These are phyloP conservation scores for Coturnix japonica DNA, from an alignment of 2,113 vertebrate genomes.

Conservation along the genomic window DNA sequence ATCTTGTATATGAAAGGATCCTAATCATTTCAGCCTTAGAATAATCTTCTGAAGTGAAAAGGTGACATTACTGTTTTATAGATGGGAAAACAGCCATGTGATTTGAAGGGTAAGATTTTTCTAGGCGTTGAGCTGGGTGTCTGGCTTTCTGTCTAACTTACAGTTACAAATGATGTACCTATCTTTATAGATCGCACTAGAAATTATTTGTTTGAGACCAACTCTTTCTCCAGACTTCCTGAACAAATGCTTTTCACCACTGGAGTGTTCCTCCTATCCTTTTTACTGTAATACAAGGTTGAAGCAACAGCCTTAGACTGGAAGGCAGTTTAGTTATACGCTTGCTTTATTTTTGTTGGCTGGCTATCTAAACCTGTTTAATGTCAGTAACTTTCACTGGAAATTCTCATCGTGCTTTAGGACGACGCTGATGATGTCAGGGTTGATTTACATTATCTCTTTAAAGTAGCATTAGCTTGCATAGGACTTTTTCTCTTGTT, in stretches of 20 bases:
- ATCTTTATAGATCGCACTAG: slow-evolving; percentile 6
- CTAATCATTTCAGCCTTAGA: slow-evolving; percentile 24
- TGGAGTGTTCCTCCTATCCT: neutral
- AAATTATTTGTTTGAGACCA: slow-evolving; percentile 37
- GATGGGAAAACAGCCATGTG: neutral
- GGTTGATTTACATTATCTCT: slow-evolving; percentile 60
- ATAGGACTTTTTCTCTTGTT: slow-evolving; percentile 15
- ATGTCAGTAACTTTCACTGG: slow-evolving; percentile 45
- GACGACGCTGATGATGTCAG: slow-evolving; percentile 44
- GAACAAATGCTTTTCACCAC: slow-evolving; percentile 42
- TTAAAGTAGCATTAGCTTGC: slow-evolving; percentile 50
- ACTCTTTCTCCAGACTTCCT: slow-evolving; percentile 30
- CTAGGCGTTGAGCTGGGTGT: neutral
- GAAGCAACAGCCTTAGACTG: slow-evolving; percentile 44
- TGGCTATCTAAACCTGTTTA: slow-evolving; percentile 16
- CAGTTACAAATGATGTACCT: neutral
- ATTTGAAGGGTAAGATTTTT: slow-evolving; percentile 5
- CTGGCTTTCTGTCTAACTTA: slow-evolving; percentile 8
- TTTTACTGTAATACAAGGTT: neutral
- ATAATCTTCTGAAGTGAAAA: slow-evolving; percentile 3
- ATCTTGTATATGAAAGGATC: neutral
- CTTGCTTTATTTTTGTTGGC: slow-evolving; percentile 59
- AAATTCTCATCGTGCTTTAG: slow-evolving; percentile 33
- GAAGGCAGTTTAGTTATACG: slow-evolving; percentile 38
- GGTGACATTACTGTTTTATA: neutral